A percentile compares a stretch with the other conserved stretches of the same genome.
Evolutionary conservation across 1,140 invertebrate genomes (phyloP).

Genomic region (Dolichoris vasculosae): DNA sequence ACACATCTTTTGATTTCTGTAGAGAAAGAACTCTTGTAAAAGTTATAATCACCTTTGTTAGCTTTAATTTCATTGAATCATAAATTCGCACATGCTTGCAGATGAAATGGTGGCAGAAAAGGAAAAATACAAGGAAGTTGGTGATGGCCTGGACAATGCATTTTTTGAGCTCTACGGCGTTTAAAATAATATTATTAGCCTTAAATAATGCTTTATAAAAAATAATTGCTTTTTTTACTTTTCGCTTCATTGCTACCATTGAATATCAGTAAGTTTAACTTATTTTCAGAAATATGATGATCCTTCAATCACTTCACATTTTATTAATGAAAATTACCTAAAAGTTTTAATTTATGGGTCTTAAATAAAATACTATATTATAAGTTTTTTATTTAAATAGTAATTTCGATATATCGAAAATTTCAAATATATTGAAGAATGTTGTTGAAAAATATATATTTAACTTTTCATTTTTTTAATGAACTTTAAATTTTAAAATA

Average conservation of each 20-base stretch:
- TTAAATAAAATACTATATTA: too few relatives aligned
- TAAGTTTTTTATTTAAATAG: too few relatives aligned
- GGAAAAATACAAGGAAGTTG: slow-evolving; percentile 99
- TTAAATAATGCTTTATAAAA: slow-evolving; percentile 62
- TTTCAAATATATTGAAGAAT: too few relatives aligned
- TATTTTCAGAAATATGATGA: not conserved
- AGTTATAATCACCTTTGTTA: too few relatives aligned
- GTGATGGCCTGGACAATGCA: slow-evolving; percentile 98
- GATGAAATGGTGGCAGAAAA: slow-evolving; percentile 99
- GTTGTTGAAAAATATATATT: too few relatives aligned
- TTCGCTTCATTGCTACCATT: slow-evolving; percentile 43
- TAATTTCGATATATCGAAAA: too few relatives aligned
- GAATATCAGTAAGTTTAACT: slow-evolving; percentile 48
- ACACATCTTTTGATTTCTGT: too few relatives aligned
- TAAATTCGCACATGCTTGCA: slow-evolving; percentile 76
- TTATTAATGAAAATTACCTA: not conserved
- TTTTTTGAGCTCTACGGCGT: slow-evolving; percentile 97
- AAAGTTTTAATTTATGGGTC: not conserved
- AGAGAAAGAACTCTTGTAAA: too few relatives aligned
- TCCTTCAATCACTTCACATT: not conserved
- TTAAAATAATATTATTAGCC: slow-evolving; percentile 71
- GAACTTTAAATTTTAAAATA: slow-evolving; percentile 18
- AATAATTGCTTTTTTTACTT: slow-evolving; percentile 52
- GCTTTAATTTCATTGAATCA: slow-evolving; percentile 13
- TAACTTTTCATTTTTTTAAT: not conserved